These are phyloP conservation scores for Cylindroiulus punctatus DNA, from an alignment of 2,888 invertebrate species.

Conservation along the genomic window DNA sequence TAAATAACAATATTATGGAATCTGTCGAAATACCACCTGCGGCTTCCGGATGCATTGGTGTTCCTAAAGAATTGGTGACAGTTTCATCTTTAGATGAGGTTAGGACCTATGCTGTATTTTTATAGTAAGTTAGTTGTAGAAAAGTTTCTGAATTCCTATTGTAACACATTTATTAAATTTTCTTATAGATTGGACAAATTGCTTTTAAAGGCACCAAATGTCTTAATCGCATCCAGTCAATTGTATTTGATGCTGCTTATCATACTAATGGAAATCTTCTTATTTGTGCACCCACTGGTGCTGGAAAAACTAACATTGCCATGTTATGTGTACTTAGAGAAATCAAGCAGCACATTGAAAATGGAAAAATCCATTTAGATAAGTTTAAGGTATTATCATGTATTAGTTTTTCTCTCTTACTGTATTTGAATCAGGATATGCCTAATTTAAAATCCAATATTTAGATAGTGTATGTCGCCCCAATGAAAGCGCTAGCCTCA, in stretches of 20 bases:
- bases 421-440: not conserved
- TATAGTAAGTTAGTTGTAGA: not conserved
- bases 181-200: constrained; percentile 79
- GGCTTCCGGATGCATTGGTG: constrained; percentile 71
- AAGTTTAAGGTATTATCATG: constrained; percentile 85
- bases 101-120: constrained; percentile 57
- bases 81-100: constrained; percentile 76
- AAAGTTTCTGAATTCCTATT: not conserved
- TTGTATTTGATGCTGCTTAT: constrained; percentile 95
- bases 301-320: constrained; percentile 99
- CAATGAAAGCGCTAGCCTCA: constrained; percentile 98
- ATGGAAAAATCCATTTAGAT: constrained; percentile 84
- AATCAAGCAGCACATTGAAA: constrained; percentile 83
- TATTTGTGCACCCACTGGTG: constrained; percentile 98
- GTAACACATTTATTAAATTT: constrained; percentile 37
- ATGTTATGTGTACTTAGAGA: constrained; percentile 91
- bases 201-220: constrained; percentile 88
- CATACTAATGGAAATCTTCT: constrained; percentile 95
- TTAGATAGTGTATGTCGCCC: constrained; percentile 96
- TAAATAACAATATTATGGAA: constrained; percentile 80
- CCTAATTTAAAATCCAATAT: constrained; percentile 59
- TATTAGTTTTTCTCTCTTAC: not conserved
- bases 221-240: constrained; percentile 93
- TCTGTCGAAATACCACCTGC: constrained; percentile 85
- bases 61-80: constrained; percentile 75